phyloP scores from a whole-genome alignment of 2,888 invertebrate genomes.

The Nomada ruficornis region DNA sequence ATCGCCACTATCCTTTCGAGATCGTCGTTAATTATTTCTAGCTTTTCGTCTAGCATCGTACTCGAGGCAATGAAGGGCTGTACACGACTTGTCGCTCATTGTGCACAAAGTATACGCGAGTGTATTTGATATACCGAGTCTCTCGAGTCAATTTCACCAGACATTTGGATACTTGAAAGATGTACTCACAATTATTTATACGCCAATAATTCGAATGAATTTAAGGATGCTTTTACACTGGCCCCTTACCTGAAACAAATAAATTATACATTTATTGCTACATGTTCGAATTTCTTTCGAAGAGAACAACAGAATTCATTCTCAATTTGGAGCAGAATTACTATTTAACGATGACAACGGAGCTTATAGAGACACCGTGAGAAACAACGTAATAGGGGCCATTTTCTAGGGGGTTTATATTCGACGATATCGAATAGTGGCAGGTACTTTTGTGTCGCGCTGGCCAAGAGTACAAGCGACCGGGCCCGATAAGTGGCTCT shows the following conservation, averaged over 20 bases:
- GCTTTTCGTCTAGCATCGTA: conserved; percentile 81
- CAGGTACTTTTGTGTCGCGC: conserved; percentile 71
- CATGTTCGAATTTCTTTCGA: background rate
- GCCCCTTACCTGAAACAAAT: conserved; percentile 65
- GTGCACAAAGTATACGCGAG: conserved; percentile 48
- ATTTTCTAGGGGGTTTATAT: conserved; percentile 50
- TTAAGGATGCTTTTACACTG: background rate
- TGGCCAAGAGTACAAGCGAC: conserved; percentile 74
- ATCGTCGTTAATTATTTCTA: conserved; percentile 82
- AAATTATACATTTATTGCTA: background rate
- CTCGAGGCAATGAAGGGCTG: conserved; percentile 64
- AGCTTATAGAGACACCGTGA: conserved; percentile 38
- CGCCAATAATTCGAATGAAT: background rate
- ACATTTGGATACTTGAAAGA: background rate
- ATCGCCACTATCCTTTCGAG: conserved; percentile 80
- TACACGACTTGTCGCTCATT: conserved; percentile 64
- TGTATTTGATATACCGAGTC: conserved; percentile 29
- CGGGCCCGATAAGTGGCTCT: conserved; percentile 78
- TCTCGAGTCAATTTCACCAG: conserved; percentile 34
- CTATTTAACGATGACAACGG: conserved; percentile 3
- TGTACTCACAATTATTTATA: conserved; percentile 28
- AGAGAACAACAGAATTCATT: background rate
- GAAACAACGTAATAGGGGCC: conserved; percentile 63
- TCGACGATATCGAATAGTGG: conserved; percentile 58
- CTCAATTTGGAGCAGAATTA: conserved; percentile 6